Evolutionary conservation across 2,113 vertebrate genomes (phyloP).

Genomic region (Columba livia): DNA sequence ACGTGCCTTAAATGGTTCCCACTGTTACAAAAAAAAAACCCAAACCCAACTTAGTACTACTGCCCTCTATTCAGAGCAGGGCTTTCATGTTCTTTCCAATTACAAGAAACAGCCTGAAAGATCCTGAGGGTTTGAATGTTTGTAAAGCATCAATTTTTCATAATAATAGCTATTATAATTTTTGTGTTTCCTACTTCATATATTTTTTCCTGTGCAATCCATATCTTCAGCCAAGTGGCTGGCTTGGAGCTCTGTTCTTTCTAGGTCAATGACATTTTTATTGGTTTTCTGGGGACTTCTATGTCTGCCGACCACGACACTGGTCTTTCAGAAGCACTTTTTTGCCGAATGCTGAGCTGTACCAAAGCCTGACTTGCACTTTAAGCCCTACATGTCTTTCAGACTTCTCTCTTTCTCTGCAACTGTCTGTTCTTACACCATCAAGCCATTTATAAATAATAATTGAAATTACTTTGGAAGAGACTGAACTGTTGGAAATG

Average conservation of each 20-base stretch:
- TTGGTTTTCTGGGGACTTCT: background rate
- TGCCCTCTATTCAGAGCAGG: background rate
- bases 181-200: background rate
- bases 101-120: background rate
- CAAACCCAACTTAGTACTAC: background rate
- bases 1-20: background rate
- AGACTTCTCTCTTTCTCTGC: background rate
- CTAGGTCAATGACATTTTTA: background rate
- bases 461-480: background rate
- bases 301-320: background rate
- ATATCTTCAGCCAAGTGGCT: background rate
- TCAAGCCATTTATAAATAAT: background rate
- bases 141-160: background rate
- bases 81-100: background rate
- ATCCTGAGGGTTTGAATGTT: background rate
- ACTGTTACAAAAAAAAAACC: background rate
- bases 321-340: background rate
- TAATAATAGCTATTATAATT: background rate
- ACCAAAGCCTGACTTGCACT: background rate
- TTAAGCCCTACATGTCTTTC: background rate
- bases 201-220: background rate
- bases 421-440: background rate
- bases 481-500: background rate
- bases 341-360: background rate
- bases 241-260: background rate